Evolutionary conservation across 2,113 vertebrate genomes (phyloP).

Genomic region (Austrofundulus limnaeus): DNA sequence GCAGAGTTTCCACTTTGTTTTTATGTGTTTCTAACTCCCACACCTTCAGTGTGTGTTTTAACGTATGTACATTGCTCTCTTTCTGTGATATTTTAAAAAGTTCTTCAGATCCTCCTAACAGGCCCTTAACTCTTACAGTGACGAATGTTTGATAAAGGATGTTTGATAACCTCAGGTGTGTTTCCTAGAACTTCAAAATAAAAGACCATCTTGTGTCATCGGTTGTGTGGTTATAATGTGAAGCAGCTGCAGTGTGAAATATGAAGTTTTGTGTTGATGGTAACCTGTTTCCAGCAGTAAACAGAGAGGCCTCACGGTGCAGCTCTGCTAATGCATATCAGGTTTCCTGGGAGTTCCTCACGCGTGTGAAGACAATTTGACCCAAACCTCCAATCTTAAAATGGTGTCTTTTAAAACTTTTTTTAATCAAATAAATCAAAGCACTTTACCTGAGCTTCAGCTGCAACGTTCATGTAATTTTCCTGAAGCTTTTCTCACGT

Average conservation of each 20-base stretch:
- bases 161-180: slow-evolving; percentile 2
- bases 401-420: background rate
- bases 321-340: background rate
- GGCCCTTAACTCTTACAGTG: background rate
- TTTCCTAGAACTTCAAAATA: background rate
- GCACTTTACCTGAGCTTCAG: background rate
- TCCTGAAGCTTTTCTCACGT: too few relatives aligned
- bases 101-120: background rate
- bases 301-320: background rate
- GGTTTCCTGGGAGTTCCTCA: too few relatives aligned
- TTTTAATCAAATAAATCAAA: background rate
- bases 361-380: background rate
- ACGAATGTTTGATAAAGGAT: background rate
- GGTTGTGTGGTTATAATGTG: slow-evolving; percentile 6
- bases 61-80: background rate
- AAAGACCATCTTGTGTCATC: slow-evolving; percentile 13
- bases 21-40: too few relatives aligned
- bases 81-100: background rate
- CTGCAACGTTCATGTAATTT: too few relatives aligned
- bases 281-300: slow-evolving; percentile 9
- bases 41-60: background rate
- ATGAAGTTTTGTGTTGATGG: slow-evolving; percentile 14
- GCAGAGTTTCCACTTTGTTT: too few relatives aligned
- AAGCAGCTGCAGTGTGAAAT: slow-evolving; percentile 10
- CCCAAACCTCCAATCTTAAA: background rate